phyloP scores from a whole-genome alignment of 2,113 vertebrate genomes.

The Microcebus griseorufus region DNA sequence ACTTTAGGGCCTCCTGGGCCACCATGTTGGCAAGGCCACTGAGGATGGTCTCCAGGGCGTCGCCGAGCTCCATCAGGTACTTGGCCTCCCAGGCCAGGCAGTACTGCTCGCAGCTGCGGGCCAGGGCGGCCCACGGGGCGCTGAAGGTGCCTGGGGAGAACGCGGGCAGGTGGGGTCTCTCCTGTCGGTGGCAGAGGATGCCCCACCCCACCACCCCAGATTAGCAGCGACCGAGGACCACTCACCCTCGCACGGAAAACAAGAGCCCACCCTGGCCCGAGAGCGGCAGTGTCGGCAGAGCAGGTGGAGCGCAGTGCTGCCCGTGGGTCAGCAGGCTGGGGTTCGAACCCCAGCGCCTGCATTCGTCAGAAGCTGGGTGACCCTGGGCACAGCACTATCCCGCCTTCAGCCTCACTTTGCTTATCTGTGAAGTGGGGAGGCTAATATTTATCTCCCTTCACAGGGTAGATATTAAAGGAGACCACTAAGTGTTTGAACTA shows the following conservation, averaged over 20 bases:
- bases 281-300: neutral
- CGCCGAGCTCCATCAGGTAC: slow-evolving; percentile 95
- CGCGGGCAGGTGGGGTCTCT: neutral
- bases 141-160: slow-evolving; percentile 89
- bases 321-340: neutral
- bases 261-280: neutral
- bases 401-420: neutral
- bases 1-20: slow-evolving; percentile 97
- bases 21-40: slow-evolving; percentile 95
- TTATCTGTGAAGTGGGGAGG: neutral
- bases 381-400: neutral
- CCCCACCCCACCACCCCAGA: neutral
- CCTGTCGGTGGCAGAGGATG: neutral
- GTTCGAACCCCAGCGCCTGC: neutral
- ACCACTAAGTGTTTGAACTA: neutral
- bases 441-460: neutral
- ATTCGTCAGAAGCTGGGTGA: neutral
- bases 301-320: rapidly evolving
- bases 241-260: neutral
- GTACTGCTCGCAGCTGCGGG: slow-evolving; percentile 93
- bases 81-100: slow-evolving; percentile 98
- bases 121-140: slow-evolving; percentile 92
- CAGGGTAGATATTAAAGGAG: neutral
- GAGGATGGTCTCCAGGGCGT: slow-evolving; percentile 89
- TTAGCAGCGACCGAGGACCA: rapidly evolving